Evolutionary conservation across 2,888 invertebrate species (phyloP), one percentile per base, ranked within the genome.

Genomic region (Coleophora deauratella): DNA sequence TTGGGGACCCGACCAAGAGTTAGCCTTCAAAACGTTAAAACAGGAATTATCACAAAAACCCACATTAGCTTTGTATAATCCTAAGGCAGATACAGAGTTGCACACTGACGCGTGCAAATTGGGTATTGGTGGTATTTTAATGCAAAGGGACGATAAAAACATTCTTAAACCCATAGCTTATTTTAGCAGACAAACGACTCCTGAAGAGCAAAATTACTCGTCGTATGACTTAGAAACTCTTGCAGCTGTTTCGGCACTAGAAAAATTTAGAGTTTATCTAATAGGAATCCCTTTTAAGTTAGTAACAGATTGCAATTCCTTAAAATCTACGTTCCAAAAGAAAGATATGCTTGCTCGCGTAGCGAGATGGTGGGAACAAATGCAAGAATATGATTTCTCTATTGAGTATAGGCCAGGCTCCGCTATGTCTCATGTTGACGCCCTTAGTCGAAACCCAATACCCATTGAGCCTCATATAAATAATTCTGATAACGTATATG

Each of bases 281-380:
- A 42, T 59, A 8, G 65, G 64, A 4, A 43, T 47, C 2, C 36
- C 35, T 9, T 50, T 50, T 28, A 48, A 42, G 15, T 50, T 72
- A 6, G 39, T 61, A 1, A 71, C 70, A 0, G 70, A 75, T 30
- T 47, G 46, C 44, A 66, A 66, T 45, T 54, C 59, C 35, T 45
- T 65, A 1, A 38, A 71, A 2, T 49, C 54, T 15, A 58, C 53
- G 8, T 61, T 55, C 3, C 57, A 55, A 9, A 51, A 51, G 38
- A 37, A 36, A n/a, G 47, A 51, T 38, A 35, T 51, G n/a, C 15
- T 50, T 13, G 49, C 53, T 8, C 33, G 50, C 1, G 46, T 51
- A 2, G 49, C 53, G 3, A 40, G 53, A 13, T 53, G 50, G 50
- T 54, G 49, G n/a, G n/a, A n/a, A n/a, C n/a, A n/a, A n/a, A n/a